Conservation (phyloP, 2,888 invertebrate species). For the Plagiodera versicolora region DNA sequence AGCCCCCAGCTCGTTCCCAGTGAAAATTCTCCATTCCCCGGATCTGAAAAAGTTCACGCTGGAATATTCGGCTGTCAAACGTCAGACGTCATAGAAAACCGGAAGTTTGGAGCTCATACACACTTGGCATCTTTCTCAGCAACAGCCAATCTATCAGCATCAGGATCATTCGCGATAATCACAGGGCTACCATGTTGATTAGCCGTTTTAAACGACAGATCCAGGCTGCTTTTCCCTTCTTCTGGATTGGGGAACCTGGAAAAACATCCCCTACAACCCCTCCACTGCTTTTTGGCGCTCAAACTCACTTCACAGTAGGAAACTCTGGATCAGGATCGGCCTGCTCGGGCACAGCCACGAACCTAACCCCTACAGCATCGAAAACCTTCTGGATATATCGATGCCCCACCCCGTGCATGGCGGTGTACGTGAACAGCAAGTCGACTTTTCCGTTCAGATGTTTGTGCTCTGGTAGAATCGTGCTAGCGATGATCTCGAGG, state of each 20-base stretch:
- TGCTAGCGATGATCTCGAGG: slow-evolving; percentile 61
- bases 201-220: slow-evolving; percentile 72
- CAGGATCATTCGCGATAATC: slow-evolving; percentile 96
- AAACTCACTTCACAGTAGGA: slow-evolving; percentile 77
- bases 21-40: slow-evolving; percentile 84
- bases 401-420: slow-evolving; percentile 98
- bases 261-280: slow-evolving; percentile 11
- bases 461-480: slow-evolving; percentile 59
- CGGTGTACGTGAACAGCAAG: slow-evolving; percentile 77
- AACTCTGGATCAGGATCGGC: slow-evolving; percentile 94
- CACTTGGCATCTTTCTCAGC: slow-evolving; percentile 79
- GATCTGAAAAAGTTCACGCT: slow-evolving; percentile 50
- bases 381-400: slow-evolving; percentile 76
- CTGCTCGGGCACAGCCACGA: slow-evolving; percentile 72
- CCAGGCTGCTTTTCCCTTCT: slow-evolving; percentile 75
- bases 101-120: no score
- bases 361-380: slow-evolving; percentile 70
- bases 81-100: no score
- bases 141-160: slow-evolving; percentile 93
- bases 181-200: slow-evolving; percentile 67
- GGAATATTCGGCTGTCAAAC: no score
- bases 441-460: slow-evolving; percentile 62
- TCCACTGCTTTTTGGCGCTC: background rate
- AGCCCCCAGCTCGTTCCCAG: slow-evolving; percentile 94
- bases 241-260: slow-evolving; percentile 93